Base-by-base conservation (phyloP, 1,140 invertebrate species). In the Notospermus geniculatus region DNA sequence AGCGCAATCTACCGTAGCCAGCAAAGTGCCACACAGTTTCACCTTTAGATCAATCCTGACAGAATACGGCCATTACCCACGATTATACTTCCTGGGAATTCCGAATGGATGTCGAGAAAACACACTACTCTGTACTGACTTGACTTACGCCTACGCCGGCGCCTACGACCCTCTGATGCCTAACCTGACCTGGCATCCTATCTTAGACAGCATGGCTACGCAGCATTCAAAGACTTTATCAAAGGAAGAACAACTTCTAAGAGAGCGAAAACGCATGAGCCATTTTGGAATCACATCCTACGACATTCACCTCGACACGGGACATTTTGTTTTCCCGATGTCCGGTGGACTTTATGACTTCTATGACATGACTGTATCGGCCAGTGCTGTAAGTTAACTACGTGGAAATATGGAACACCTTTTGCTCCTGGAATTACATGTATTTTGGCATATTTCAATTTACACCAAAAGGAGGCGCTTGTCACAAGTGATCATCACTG, bases 201-300 rank as follows among this genome's bases (percentile, higher is more conserved):
- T 91, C 46, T 84, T 91, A 58, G 89, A 91, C 30, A 87, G 87
- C 66, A 90, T 83, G 60, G 59, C 64, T 71, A 80, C 67, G 13
- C 58, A 53, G 0, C 52, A 50, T 54, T 46, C 59, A 68, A 87
- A 84, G 68, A 85, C 85, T 58, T 85, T 87, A 52, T 82, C 74
- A 25, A 91, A 89, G 62, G 94, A 97, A 79, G 93, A 95, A 76
- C 92, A 94, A 76, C 77, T 97, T 52, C 82, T 95, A 57, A 89
- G 91, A 83, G 95, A 98, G 77, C 83, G 95, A 56, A 95, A 95
- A 63, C 53, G 82, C 82, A 85, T 95, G 11, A 88, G 91, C 0
- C 91, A 91, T 0, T 95, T 91, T 87, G 95, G 95, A 22, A 95
- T 98, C 53, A 95, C 92, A 1, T 91, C 91, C 13, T 98, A 95